Evolutionary conservation across 2,888 invertebrate genomes (phyloP), one percentile per base, ranked within the genome.

Genomic region (Cacoxenus indagator): DNA sequence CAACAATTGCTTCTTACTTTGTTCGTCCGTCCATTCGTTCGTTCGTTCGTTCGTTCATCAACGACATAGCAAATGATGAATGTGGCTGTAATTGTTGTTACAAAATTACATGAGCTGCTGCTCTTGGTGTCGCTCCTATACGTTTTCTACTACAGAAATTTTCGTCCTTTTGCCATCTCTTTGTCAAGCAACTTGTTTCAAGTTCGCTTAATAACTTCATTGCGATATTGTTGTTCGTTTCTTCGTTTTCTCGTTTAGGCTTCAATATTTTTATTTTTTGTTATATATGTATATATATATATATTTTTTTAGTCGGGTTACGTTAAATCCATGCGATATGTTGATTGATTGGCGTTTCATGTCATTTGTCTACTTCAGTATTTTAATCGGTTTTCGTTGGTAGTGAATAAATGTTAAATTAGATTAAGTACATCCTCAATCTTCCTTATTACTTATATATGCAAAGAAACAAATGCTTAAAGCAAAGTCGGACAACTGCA

Each of bases 301-400:
- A 1, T 1, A 46, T 48, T 48, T 48, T n/a, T 48, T 48, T 48
- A n/a, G 6, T 48, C 17, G 11, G 2, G 27, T 14, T 4, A 6
- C 4, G 61, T 43, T 22, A 48, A 48, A 48, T 48, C n/a, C 48
- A 59, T 24, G 24, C 59, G 22, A 61, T 37, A 61, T 61, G 61
- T 61, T 61, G 61, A 61, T 61, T 61, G 61, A 61, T n/a, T 61
- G 61, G 19, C 61, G 43, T 61, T 61, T 61, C 9, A 43, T 43
- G 31, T 61, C 19, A 61, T 61, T 61, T 61, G 61, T 61, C 59
- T 37, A 17, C 45, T 37, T 19, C 43, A 37, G 61, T n/a, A 61
- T 61, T 61, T 61, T 61, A 61, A 61, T 61, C 43, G 61, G 4
- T 59, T 59, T 59, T 43, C 22, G 19, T 61, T 43, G n/a, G 37